A percentile compares a stretch with the other conserved stretches of the same genome.
Conservation (phyloP, 2,888 invertebrate genomes). For the Mellilla xanthometata region DNA sequence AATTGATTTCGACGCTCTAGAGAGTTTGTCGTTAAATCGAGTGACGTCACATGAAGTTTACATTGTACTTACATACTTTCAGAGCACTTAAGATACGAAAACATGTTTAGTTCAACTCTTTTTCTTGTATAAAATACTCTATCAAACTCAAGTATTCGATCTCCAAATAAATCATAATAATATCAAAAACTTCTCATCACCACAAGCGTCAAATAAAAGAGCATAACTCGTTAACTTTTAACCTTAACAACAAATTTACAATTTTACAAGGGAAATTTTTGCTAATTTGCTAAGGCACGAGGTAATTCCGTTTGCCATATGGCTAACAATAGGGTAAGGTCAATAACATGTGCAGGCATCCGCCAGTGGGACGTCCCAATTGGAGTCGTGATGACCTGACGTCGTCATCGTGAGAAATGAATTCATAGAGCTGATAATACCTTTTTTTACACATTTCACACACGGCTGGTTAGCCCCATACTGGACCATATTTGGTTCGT, state of each 20-base stretch:
- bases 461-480: too few species aligned
- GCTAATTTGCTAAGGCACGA: constrained; percentile 53
- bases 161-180: too few species aligned
- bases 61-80: too few species aligned
- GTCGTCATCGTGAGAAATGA: constrained; percentile 36
- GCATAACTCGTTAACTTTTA: constrained; percentile 38
- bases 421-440: constrained; percentile 51
- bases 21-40: too few species aligned
- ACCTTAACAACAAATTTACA: constrained; percentile 37
- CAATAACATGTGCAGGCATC: constrained; percentile 74
- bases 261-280: constrained; percentile 43
- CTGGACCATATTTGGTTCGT: too few species aligned
- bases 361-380: constrained; percentile 72
- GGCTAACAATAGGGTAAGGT: constrained; percentile 76
- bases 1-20: too few species aligned
- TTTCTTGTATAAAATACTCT: too few species aligned
- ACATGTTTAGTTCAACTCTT: too few species aligned
- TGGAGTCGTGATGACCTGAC: constrained; percentile 60
- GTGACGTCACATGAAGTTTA: too few species aligned
- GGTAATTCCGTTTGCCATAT: constrained; percentile 69
- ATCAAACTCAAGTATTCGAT: too few species aligned
- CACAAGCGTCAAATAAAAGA: constrained; percentile 26
- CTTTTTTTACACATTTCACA: too few species aligned
- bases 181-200: constrained; percentile 16
- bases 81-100: too few species aligned